Percentiles rank a stretch among this genome's conserved stretches.
Conservation (phyloP, 1,140 invertebrate species). For the Ceratina calcarata region DNA sequence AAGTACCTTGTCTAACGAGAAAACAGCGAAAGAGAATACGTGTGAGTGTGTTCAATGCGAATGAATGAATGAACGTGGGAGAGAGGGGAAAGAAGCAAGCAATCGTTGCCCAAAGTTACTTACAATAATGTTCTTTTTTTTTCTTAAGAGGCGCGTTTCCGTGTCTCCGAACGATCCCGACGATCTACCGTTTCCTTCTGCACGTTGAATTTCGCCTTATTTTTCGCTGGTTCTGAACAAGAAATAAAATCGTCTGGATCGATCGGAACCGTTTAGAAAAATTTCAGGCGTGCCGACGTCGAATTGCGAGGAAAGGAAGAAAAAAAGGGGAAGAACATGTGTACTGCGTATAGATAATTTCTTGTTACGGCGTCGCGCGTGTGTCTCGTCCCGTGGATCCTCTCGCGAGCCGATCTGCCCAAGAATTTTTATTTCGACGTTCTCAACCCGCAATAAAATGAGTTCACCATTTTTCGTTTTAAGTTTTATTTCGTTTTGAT, state of each 20-base stretch:
- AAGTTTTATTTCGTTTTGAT: background rate
- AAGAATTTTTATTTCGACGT: background rate
- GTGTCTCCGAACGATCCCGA: slow-evolving; percentile 14
- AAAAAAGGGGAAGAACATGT: slow-evolving; percentile 17
- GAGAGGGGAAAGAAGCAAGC: slow-evolving; percentile 21
- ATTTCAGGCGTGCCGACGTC: background rate
- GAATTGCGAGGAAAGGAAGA: background rate
- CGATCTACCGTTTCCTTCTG: background rate
- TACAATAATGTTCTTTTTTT: slow-evolving; percentile 34
- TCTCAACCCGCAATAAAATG: background rate
- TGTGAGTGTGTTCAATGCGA: background rate
- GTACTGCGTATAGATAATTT: slow-evolving; percentile 71
- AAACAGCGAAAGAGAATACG: slow-evolving; percentile 18
- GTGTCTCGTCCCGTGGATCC: slow-evolving; percentile 47
- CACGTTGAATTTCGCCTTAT: background rate
- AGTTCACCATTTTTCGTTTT: no score
- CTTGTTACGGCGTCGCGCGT: slow-evolving; percentile 68
- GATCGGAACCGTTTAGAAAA: slow-evolving; percentile 8
- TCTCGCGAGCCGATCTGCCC: slow-evolving; percentile 6
- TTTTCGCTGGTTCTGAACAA: background rate
- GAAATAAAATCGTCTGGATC: slow-evolving; percentile 8
- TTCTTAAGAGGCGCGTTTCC: slow-evolving; percentile 22
- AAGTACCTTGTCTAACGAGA: slow-evolving; percentile 73
- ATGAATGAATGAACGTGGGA: background rate
- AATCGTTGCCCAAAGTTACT: slow-evolving; percentile 43